phyloP scores from a whole-genome alignment of 2,113 vertebrate genomes.

The Agapornis roseicollis region DNA sequence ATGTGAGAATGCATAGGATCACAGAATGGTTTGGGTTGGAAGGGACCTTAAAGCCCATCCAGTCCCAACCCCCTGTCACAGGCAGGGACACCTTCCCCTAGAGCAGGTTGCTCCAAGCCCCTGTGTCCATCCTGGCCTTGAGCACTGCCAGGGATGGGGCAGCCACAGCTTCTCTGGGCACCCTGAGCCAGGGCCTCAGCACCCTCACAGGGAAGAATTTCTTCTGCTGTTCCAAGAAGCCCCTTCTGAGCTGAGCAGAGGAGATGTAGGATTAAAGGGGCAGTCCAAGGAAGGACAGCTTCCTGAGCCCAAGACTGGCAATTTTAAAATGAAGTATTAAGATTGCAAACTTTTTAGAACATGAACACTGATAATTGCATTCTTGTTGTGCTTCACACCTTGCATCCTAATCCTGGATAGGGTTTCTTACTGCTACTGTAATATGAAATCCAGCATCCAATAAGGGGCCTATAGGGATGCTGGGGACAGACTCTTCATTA shows the following conservation, averaged over 20 bases:
- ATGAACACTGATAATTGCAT: background rate
- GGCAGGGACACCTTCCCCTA: background rate
- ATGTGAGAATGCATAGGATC: background rate
- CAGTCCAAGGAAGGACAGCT: background rate
- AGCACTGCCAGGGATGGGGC: background rate
- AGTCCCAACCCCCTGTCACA: background rate
- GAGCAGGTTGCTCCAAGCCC: background rate
- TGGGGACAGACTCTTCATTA: no score
- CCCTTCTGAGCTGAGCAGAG: background rate
- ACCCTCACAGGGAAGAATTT: background rate
- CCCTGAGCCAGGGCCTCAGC: rapidly evolving
- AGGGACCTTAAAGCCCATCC: background rate
- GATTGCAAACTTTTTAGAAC: background rate
- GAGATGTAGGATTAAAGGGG: background rate
- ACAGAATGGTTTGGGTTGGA: background rate
- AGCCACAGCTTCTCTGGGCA: background rate
- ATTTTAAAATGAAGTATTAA: background rate
- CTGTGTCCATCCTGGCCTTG: background rate
- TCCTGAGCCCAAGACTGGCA: background rate
- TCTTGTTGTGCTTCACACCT: background rate
- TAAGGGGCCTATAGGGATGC: no score
- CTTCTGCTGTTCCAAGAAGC: background rate
- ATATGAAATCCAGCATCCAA: background rate
- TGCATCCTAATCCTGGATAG: background rate
- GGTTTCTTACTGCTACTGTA: background rate